These are phyloP conservation scores for Neodon shergylaensis DNA, from an alignment of 2,113 vertebrate species.

Conservation along the genomic window DNA sequence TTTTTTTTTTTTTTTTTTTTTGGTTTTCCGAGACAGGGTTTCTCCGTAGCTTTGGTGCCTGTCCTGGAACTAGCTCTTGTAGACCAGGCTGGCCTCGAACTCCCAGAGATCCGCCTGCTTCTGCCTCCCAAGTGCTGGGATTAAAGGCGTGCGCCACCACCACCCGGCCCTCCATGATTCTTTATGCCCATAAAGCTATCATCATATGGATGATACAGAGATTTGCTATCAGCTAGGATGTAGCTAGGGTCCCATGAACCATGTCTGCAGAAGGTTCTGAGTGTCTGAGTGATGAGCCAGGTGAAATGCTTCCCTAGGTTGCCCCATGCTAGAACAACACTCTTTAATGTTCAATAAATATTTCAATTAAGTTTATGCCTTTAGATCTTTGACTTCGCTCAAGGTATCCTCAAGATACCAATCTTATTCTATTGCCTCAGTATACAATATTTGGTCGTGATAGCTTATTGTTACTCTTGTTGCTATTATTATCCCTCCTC, in stretches of 20 bases:
- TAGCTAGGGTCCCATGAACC: neutral
- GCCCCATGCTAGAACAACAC: neutral
- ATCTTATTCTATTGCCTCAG: neutral
- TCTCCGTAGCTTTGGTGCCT: no score
- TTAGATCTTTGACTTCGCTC: neutral
- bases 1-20: no score
- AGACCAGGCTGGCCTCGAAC: no score
- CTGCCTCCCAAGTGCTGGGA: no score
- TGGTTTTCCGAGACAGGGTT: no score
- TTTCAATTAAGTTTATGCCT: neutral
- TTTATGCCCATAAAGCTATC: neutral
- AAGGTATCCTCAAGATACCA: neutral
- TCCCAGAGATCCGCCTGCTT: no score
- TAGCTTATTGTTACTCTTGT: neutral
- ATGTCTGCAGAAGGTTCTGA: neutral
- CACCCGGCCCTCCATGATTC: no score
- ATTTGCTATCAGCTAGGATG: neutral
- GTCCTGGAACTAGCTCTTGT: no score
- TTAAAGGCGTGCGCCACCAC: no score
- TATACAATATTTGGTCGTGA: neutral
- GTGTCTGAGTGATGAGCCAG: neutral
- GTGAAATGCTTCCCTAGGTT: neutral
- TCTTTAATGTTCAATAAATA: neutral
- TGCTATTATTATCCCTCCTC: neutral
- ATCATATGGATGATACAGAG: neutral